Conservation (phyloP, 2,888 invertebrate genomes). For the Pseudeuparius sepicola region DNA sequence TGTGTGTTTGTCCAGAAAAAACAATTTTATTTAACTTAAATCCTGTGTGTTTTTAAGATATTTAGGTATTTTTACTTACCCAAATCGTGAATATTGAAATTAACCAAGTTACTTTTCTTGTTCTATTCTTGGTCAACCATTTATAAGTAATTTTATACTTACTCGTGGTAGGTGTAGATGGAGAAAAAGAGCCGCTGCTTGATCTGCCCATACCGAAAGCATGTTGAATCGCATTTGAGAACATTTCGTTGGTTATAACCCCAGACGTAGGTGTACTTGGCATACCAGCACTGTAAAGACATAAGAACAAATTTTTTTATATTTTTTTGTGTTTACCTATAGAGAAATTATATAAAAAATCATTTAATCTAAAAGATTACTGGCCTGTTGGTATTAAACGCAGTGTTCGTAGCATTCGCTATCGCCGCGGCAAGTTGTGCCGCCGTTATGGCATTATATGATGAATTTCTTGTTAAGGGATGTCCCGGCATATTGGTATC, state of each 20-base stretch:
- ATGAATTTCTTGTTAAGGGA: conserved; percentile 33
- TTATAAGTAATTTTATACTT: too few species aligned
- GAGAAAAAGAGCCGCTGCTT: conserved; percentile 16
- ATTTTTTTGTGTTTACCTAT: too few species aligned
- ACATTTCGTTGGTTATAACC: conserved; percentile 67
- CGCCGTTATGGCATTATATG: conserved; percentile 51
- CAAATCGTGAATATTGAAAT: too few species aligned
- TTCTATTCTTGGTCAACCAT: too few species aligned
- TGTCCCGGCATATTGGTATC: conserved; percentile 31
- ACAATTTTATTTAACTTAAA: too few species aligned
- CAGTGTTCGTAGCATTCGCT: conserved; percentile 45
- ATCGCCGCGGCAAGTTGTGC: conserved; percentile 67
- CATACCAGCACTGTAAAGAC: conserved; percentile 22
- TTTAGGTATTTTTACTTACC: too few species aligned
- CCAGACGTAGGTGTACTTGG: conserved; percentile 20
- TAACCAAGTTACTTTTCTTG: too few species aligned
- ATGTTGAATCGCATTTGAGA: conserved; percentile 66
- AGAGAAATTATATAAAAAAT: too few species aligned
- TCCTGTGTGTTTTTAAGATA: too few species aligned
- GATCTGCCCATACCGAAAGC: conserved; percentile 41
- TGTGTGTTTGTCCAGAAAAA: too few species aligned
- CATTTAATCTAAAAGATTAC: too few species aligned
- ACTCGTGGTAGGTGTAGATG: conserved; percentile 19
- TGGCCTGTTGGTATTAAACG: conserved; percentile 27
- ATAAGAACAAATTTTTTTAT: too few species aligned